These are phyloP conservation scores for Gallinago media DNA, from an alignment of 2,113 vertebrate species.

Conservation along the genomic window DNA sequence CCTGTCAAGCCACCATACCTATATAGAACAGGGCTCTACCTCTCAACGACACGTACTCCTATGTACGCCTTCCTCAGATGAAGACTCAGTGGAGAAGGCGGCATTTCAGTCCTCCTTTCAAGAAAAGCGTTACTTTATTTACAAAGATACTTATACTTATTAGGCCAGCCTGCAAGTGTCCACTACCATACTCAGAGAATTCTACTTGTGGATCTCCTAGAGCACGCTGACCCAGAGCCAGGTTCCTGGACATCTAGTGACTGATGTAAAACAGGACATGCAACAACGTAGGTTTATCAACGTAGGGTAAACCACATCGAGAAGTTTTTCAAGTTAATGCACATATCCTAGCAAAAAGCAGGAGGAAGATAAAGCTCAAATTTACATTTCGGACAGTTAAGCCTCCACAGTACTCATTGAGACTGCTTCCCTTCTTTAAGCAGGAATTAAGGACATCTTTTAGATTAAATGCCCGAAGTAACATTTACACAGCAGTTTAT, in stretches of 20 bases:
- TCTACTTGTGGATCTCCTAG: not conserved
- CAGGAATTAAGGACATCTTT: not conserved
- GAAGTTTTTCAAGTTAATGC: not conserved
- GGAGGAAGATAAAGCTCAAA: not conserved
- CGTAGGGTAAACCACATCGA: rapidly evolving
- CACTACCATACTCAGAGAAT: not conserved
- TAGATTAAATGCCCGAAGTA: not conserved
- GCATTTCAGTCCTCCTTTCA: not conserved
- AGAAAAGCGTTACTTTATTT: not conserved
- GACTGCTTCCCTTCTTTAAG: not conserved
- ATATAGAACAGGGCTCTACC: not conserved
- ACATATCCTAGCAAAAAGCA: not conserved
- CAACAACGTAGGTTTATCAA: too few species aligned
- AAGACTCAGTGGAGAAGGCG: not conserved
- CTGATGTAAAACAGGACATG: not conserved
- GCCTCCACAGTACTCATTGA: not conserved
- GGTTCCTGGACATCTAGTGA: not conserved
- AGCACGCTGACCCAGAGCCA: not conserved
- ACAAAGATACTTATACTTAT: not conserved
- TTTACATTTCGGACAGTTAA: not conserved
- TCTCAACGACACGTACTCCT: not conserved
- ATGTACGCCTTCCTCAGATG: not conserved
- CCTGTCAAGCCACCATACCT: not conserved
- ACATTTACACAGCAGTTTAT: not conserved
- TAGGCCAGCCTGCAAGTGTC: not conserved